Percentiles rank a stretch among this genome's conserved stretches.
phyloP scores from a whole-genome alignment of 2,797 vertebrate species.

The Monodelphis domestica region DNA sequence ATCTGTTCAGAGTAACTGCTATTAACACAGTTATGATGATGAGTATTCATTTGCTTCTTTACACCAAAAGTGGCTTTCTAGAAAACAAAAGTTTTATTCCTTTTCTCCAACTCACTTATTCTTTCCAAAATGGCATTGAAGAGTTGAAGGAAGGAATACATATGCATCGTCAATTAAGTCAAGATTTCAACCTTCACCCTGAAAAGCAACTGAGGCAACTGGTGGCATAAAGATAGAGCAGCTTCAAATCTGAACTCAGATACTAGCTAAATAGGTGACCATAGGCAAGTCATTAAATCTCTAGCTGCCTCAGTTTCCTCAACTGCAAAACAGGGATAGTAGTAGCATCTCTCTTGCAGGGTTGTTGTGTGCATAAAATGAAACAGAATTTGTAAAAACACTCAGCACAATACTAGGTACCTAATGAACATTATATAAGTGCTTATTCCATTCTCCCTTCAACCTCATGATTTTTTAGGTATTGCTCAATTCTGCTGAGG shows the following conservation, averaged over 20 bases:
- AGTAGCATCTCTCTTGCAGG: neutral
- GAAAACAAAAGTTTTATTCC: neutral
- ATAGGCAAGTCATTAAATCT: neutral
- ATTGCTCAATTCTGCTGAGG: neutral
- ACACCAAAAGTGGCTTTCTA: neutral
- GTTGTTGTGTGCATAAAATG: neutral
- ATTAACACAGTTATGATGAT: neutral
- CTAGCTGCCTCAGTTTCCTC: no score
- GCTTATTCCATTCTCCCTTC: neutral
- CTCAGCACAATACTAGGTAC: neutral
- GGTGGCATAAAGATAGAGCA: neutral
- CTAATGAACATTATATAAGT: neutral
- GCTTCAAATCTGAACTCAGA: neutral
- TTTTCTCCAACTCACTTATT: slow-evolving; percentile 29
- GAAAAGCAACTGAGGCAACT: neutral
- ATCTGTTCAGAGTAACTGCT: neutral
- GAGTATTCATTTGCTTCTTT: neutral
- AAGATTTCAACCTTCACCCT: neutral
- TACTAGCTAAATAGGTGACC: neutral
- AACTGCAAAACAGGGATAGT: neutral
- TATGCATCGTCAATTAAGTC: neutral
- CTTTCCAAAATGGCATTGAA: neutral
- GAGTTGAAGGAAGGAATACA: neutral
- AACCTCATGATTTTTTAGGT: neutral
- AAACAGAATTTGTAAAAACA: neutral